These are phyloP conservation scores for Sylvilagus floridanus DNA, from an alignment of 2,797 vertebrate species.

Conservation along the genomic window DNA sequence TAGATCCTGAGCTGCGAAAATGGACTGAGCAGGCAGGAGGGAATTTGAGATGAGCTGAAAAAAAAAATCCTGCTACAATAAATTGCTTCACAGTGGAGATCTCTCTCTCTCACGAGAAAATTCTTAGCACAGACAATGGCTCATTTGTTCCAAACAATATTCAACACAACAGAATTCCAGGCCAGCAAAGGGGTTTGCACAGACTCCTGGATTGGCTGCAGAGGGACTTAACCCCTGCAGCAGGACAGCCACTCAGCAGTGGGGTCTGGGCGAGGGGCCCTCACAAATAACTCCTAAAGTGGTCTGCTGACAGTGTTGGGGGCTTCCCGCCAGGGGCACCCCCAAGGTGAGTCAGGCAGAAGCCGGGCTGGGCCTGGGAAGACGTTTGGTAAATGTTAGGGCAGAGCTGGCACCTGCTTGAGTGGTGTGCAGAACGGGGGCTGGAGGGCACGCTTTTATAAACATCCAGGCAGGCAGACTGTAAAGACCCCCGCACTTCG, in stretches of 20 bases:
- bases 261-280: constrained; percentile 49
- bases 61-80: constrained; percentile 26
- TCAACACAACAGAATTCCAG: constrained; percentile 61
- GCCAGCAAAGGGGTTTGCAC: constrained; percentile 70
- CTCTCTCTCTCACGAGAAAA: constrained; percentile 72
- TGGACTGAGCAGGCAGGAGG: constrained; percentile 37
- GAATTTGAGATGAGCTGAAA: constrained; percentile 54
- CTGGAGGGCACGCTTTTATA: constrained; percentile 51
- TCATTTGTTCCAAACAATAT: constrained; percentile 72
- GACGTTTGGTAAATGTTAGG: constrained; percentile 62
- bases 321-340: background rate
- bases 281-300: constrained; percentile 60
- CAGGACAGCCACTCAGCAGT: constrained; percentile 44
- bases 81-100: constrained; percentile 65
- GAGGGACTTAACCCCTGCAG: constrained; percentile 72
- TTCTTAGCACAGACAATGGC: constrained; percentile 75
- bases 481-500: constrained; percentile 22
- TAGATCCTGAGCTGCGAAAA: constrained; percentile 59
- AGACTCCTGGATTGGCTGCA: constrained; percentile 65
- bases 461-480: constrained; percentile 63
- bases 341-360: background rate
- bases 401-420: background rate
- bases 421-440: background rate
- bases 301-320: background rate
- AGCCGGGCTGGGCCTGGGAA: background rate